Evolutionary conservation across 53 echinoderm and acorn worm species (phyloP), one percentile per base, ranked within the genome.

Genomic region (Henricia sp.): DNA sequence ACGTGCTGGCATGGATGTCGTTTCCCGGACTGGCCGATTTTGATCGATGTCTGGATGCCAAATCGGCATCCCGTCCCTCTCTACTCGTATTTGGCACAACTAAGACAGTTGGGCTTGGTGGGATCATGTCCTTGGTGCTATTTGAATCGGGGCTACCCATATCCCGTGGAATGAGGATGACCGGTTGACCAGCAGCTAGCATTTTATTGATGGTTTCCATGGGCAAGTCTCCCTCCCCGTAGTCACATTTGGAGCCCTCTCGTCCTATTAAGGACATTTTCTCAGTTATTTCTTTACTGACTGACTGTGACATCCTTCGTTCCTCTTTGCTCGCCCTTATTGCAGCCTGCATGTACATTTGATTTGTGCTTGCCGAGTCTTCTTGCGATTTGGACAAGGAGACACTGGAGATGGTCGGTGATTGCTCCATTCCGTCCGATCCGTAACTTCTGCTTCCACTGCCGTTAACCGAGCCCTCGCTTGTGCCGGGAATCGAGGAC

Each of bases 151-250:
- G 87, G 60, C 93, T 83, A 12, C 88, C 70, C 52, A 90, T 87
- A 53, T 93, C 93, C 62, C 88, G 88, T 24, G 97, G 95, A 78
- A 95, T 94, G 29, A 97, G 85, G 44, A 97, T 97, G 29, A 97
- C 97, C 6, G 97, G 94, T 71, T 97, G 97, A 28, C 95, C 97
- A 20, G 97, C 95, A 46, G 90, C 84, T 17, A 97, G 85, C 90
- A 96, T 97, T 85, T 97, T 94, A 55, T 80, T 92, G 35, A 94
- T 96, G 43, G 87, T 84, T 21, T 83, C 84, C 58, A 90, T 86
- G 34, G 91, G 87, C 52, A 93, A 51, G 36, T 92, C 96, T 48
- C 87, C 90, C 52, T 77, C 80, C 64, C 71, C 74, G 23, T 67
- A 16, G 43, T 58, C 48, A n/a, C 42, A n/a, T 46, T 46, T 48